Conservation (phyloP, 2,888 invertebrate genomes). For the Meloe dianella region DNA sequence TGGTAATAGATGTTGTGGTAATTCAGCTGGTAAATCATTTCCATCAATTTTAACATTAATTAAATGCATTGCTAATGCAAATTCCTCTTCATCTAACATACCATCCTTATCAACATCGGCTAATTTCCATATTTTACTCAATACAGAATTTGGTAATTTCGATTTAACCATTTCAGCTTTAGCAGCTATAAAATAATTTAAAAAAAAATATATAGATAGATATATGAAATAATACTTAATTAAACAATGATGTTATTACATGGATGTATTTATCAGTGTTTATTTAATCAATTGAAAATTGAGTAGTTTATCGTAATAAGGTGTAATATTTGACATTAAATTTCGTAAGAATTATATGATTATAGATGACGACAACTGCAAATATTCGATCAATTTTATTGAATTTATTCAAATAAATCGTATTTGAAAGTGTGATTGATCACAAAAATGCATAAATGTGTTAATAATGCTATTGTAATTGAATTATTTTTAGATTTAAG, state of each 20-base stretch:
- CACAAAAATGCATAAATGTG: too few relatives aligned
- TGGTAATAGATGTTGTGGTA: conserved; percentile 90
- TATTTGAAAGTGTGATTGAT: too few relatives aligned
- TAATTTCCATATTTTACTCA: conserved; percentile 98
- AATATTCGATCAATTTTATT: too few relatives aligned
- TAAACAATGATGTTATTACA: background rate
- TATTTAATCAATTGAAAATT: conserved; percentile 1
- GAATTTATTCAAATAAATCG: too few relatives aligned
- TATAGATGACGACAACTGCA: too few relatives aligned
- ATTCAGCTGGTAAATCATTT: conserved; percentile 85
- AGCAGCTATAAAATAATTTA: conserved; percentile 72
- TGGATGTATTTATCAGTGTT: background rate
- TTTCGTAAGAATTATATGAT: background rate
- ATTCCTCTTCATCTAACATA: conserved; percentile 93
- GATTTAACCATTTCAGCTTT: conserved; percentile 97
- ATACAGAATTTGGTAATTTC: conserved; percentile 94
- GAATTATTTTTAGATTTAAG: too few relatives aligned
- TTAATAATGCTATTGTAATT: too few relatives aligned
- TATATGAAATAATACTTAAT: background rate
- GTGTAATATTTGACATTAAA: background rate
- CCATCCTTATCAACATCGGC: conserved; percentile 97
- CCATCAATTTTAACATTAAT: conserved; percentile 91
- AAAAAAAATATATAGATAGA: conserved; percentile 13
- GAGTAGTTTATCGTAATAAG: background rate
- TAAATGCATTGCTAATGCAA: conserved; percentile 96